phyloP scores from a whole-genome alignment of 2,797 vertebrate species.

The Clarias pachynema region DNA sequence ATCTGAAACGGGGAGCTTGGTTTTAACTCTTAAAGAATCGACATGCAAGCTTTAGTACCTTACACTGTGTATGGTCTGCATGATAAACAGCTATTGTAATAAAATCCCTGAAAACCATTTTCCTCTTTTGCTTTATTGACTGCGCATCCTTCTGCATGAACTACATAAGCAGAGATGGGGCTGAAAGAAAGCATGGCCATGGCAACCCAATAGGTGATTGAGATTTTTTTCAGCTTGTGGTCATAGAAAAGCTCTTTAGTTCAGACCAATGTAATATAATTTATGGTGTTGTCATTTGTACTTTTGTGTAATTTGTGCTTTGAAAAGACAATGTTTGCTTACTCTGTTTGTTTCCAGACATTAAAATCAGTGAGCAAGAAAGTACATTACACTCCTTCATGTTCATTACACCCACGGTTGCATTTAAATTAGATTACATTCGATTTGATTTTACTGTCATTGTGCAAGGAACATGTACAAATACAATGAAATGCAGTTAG shows the following conservation, averaged over 20 bases:
- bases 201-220: neutral
- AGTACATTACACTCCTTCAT: neutral
- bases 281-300: neutral
- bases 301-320: neutral
- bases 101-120: neutral
- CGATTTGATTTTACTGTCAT: no score
- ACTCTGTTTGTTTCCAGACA: neutral
- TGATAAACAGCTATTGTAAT: neutral
- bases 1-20: neutral
- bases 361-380: neutral
- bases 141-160: neutral
- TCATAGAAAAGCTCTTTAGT: neutral
- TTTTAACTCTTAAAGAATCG: neutral
- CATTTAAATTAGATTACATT: neutral
- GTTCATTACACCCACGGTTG: neutral
- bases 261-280: neutral
- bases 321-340: no score
- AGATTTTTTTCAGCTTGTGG: neutral
- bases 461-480: no score
- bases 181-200: neutral
- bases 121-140: neutral
- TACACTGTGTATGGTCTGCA: neutral
- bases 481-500: no score
- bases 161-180: neutral
- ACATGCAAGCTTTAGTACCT: no score